Evolutionary conservation across 2,797 vertebrate genomes (phyloP), one percentile per base, ranked within the genome.

Genomic region (Peromyscus aztecus): DNA sequence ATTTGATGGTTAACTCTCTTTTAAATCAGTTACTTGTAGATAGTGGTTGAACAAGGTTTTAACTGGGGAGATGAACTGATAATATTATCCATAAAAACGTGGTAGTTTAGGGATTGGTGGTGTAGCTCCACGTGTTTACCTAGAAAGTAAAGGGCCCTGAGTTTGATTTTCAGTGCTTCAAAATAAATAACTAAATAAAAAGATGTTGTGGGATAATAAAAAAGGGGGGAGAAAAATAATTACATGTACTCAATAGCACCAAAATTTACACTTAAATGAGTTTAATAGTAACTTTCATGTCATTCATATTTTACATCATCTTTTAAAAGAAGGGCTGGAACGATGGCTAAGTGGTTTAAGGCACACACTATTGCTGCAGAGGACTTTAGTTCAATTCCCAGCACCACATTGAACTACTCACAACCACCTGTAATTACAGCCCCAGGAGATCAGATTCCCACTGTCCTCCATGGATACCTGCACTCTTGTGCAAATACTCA

Each of bases 21-120:
- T 71, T 55, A 40, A 94, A 57, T 37, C 43, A 82, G 43, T 63
- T 71, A 57, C 31, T 59, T 83, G 4, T 78, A 78, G 6, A 52
- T 1, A 94, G 43, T 34, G 93, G 95, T 78, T 88, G 73, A 92
- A 85, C 34, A 73, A 57, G 89, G 34, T 67, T 97, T 97, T 95
- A 88, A 96, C 29, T 65, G 65, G 52, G 7, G 16, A 69, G 8
- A 77, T 92, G 24, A 88, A 71, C 52, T 34, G 17, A 75, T 75
- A 75, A 75, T 61, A 89, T 21, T 57, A 29, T 46, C 37, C 67
- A 31, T 31, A 4, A 71, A 87, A 85, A 29, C 57, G 14, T 84
- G 21, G 40, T 3, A 73, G 0, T 91, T 75, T 69, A n/a, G 10
- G 23, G 13, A 11, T 9, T 65, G 31, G 61, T 55, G 8, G 10